Conservation (phyloP, 1,140 invertebrate species). For the Drosophila nigrodunni region DNA sequence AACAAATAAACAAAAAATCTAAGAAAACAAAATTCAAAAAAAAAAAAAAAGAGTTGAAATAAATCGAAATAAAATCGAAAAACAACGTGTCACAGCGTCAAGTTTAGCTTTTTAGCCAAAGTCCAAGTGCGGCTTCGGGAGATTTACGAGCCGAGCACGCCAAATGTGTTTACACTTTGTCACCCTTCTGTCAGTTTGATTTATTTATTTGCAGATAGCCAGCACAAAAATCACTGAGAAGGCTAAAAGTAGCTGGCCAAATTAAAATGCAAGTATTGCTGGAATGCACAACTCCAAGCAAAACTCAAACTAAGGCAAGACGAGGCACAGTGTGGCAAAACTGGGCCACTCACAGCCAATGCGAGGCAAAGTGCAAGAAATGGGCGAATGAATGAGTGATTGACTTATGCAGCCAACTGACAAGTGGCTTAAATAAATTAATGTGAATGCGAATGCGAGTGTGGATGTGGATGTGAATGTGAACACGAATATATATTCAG, state of each 20-base stretch:
- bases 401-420: conserved; percentile 79
- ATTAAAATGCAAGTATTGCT: conserved; percentile 83
- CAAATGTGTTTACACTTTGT: conserved; percentile 84
- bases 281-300: conserved; percentile 69
- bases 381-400: conserved; percentile 76
- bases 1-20: not conserved
- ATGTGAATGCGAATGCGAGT: conserved; percentile 40
- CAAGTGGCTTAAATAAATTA: conserved; percentile 78
- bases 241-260: conserved; percentile 68
- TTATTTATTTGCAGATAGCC: conserved; percentile 82
- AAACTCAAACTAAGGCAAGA: conserved; percentile 39
- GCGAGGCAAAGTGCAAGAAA: conserved; percentile 41
- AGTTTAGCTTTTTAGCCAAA: conserved; percentile 68
- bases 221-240: conserved; percentile 49
- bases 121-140: conserved; percentile 67
- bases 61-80: conserved; percentile 7
- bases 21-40: conserved; percentile 1
- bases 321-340: not conserved
- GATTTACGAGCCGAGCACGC: conserved; percentile 79
- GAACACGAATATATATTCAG: not conserved
- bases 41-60: conserved; percentile 1
- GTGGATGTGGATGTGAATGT: not conserved
- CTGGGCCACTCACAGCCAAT: not conserved
- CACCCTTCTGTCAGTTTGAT: conserved; percentile 84
- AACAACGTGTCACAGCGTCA: conserved; percentile 64